Evolutionary conservation across 2,797 vertebrate genomes (phyloP).

Genomic region (Alca torda): DNA sequence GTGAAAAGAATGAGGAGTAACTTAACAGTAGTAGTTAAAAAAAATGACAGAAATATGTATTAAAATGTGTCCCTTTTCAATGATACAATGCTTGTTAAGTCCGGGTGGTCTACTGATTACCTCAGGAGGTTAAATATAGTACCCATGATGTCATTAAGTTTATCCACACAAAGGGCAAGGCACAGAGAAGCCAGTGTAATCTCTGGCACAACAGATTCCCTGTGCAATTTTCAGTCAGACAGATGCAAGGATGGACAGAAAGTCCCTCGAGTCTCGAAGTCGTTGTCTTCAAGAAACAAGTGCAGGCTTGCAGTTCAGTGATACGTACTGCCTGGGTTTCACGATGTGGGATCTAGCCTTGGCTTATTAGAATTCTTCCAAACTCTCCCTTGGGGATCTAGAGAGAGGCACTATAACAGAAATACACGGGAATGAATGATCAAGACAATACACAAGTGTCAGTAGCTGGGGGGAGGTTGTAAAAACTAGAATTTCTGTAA

Average conservation of each 20-base stretch:
- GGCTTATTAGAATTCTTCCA: not conserved
- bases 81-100: not conserved
- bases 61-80: not conserved
- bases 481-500: not conserved
- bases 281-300: not conserved
- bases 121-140: conserved; percentile 11
- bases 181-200: not conserved
- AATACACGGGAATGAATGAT: not conserved
- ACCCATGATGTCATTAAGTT: not conserved
- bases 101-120: not conserved
- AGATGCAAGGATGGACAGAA: not conserved
- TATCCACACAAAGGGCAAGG: not conserved
- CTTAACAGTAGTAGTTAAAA: not conserved
- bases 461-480: not conserved
- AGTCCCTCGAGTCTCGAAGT: not conserved
- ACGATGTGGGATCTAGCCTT: not conserved
- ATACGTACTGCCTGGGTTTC: not conserved
- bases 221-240: not conserved
- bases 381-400: not conserved
- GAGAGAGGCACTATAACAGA: not conserved
- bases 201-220: not conserved
- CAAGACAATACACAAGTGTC: not conserved
- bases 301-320: not conserved
- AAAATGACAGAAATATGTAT: not conserved
- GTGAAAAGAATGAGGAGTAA: not conserved